Evolutionary conservation across 2,113 vertebrate species (phyloP), one percentile per base, ranked within the genome.

Genomic region (Xerus inauris): DNA sequence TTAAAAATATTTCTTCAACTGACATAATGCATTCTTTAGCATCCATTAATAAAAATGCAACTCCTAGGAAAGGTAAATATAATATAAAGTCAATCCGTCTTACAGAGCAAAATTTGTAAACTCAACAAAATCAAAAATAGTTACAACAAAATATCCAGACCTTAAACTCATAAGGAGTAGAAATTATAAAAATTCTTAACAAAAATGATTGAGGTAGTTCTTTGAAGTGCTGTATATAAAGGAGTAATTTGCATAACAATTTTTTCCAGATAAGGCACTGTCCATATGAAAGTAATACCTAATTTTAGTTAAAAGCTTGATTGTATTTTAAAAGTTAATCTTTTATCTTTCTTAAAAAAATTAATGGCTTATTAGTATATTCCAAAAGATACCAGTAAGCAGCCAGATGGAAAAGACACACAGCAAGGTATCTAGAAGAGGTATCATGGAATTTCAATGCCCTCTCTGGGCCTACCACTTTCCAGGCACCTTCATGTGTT

Each of bases 41-140:
- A 35, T 99, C 98, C 73, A 99, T 98, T 95, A 99, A 94, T 91
- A 99, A 97, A 98, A 99, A 99, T 26, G 99, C 99, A 95, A 98
- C 98, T 47, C 99, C 99, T 99, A 77, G 10, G 45, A 80, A 97
- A 97, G 7, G 69, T 88, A 38, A 98, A 96, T 71, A 0, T 67
- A 79, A 81, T 49, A 45, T 57, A 83, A 91, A 87, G 24, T 82
- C 64, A 93, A 6, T 76, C 45, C 17, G 42, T 86, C 47, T 45
- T 42, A 54, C 1, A 87, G 32, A 79, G 86, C 14, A 94, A 92
- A 83, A 32, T 79, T 73, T 75, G 54, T 83, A 40, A 96, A 90
- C 17, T 49, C 64, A 75, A 30, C 49, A 88, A 88, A 87, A 69
- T 77, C 45, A 88, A 64, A 82, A 42, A 54, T 38, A n/a, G 35